Conservation (phyloP, 2,113 vertebrate species). For the Natator depressus region DNA sequence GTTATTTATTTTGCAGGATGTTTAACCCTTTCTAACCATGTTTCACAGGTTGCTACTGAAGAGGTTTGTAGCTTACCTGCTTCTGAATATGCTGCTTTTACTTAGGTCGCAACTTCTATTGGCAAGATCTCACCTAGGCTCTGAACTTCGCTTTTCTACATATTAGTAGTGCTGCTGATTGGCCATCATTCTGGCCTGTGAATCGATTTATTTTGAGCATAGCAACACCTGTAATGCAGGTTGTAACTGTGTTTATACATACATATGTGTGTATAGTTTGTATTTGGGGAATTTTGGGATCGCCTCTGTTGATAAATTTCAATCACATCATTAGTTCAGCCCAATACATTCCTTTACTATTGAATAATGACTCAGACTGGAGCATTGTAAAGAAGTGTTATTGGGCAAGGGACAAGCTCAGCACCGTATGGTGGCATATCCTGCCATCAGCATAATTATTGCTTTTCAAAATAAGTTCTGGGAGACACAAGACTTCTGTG, state of each 20-base stretch:
- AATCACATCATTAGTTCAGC: background rate
- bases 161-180: background rate
- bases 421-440: background rate
- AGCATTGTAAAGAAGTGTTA: background rate
- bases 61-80: background rate
- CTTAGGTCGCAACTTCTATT: background rate
- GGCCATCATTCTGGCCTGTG: background rate
- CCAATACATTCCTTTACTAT: background rate
- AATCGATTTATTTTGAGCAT: background rate
- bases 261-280: background rate
- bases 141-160: background rate
- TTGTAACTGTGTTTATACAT: too few relatives aligned
- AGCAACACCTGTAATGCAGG: background rate
- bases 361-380: background rate
- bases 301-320: background rate
- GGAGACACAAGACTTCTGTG: background rate
- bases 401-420: background rate
- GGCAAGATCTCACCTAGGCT: background rate
- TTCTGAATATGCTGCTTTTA: background rate
- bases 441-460: background rate
- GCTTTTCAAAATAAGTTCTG: conserved; percentile 30
- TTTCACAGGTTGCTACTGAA: background rate
- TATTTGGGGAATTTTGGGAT: background rate
- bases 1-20: too few relatives aligned
- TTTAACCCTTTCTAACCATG: too few relatives aligned